Evolutionary conservation across 2,888 invertebrate species (phyloP).

Genomic region (Ryuthela nishihirai): DNA sequence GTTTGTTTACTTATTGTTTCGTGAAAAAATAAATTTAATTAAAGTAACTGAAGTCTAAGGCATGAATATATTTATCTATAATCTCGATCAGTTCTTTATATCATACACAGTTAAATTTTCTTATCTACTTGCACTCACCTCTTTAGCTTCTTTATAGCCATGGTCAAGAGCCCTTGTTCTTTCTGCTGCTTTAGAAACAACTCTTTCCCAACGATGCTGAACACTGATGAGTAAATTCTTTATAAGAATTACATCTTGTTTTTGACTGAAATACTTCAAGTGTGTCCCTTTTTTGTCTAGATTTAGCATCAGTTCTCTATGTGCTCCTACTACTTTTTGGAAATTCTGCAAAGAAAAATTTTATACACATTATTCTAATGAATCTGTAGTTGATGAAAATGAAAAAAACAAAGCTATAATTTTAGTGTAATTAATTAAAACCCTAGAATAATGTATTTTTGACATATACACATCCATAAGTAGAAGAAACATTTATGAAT

Average conservation of each 20-base stretch:
- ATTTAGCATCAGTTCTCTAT: constrained; percentile 90
- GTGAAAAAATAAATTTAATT: too few relatives aligned
- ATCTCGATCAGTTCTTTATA: too few relatives aligned
- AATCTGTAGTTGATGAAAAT: too few relatives aligned
- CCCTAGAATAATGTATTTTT: too few relatives aligned
- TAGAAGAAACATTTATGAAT: too few relatives aligned
- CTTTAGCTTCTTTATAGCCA: constrained; percentile 91
- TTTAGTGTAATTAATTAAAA: too few relatives aligned
- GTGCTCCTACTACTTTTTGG: constrained; percentile 89
- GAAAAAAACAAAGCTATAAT: constrained; percentile 86
- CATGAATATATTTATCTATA: too few relatives aligned
- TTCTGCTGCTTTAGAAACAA: constrained; percentile 90
- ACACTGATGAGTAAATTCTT: constrained; percentile 95
- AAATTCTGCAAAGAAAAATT: constrained; percentile 72
- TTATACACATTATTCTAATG: constrained; percentile 63
- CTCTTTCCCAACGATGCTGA: constrained; percentile 96
- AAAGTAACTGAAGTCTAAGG: too few relatives aligned
- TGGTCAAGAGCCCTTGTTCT: constrained; percentile 87
- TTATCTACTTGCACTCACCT: too few relatives aligned
- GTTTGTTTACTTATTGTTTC: too few relatives aligned
- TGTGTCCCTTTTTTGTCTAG: constrained; percentile 97
- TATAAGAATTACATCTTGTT: constrained; percentile 96
- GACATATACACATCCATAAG: too few relatives aligned
- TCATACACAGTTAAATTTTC: too few relatives aligned
- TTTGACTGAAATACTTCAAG: constrained; percentile 97